Percentiles rank a stretch among this genome's conserved stretches.
phyloP scores from a whole-genome alignment of 2,888 invertebrate genomes.

The Lissonota sp. region DNA sequence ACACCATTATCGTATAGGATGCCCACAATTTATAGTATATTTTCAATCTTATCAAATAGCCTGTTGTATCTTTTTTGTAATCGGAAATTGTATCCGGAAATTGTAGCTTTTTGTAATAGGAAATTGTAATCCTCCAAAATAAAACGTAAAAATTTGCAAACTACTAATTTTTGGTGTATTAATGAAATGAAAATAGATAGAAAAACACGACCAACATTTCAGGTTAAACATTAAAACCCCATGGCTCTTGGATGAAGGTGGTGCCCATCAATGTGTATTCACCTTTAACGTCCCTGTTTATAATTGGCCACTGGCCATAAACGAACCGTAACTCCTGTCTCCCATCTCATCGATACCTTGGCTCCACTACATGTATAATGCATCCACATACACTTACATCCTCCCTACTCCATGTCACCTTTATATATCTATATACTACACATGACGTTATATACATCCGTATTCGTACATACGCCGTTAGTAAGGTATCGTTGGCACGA shows the following conservation, averaged over 20 bases:
- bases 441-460: not conserved
- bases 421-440: not conserved
- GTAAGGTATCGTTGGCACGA: slow-evolving; percentile 52
- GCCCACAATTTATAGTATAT: too few relatives aligned
- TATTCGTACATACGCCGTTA: slow-evolving; percentile 25
- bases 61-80: too few relatives aligned
- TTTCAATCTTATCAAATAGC: too few relatives aligned
- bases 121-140: not conserved
- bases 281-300: not conserved
- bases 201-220: not conserved
- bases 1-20: too few relatives aligned
- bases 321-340: slow-evolving; percentile 7
- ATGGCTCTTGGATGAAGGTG: not conserved
- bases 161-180: not conserved
- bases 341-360: slow-evolving; percentile 2
- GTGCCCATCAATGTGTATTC: not conserved
- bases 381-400: not conserved
- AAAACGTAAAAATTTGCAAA: not conserved
- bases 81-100: too few relatives aligned
- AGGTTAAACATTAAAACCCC: too few relatives aligned
- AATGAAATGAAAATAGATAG: not conserved
- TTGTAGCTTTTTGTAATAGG: too few relatives aligned
- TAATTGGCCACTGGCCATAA: slow-evolving; percentile 8
- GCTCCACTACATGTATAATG: not conserved
- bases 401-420: not conserved